Evolutionary conservation across 2,113 vertebrate genomes (phyloP), one percentile per base, ranked within the genome.

Genomic region (Pachyramphus minor): DNA sequence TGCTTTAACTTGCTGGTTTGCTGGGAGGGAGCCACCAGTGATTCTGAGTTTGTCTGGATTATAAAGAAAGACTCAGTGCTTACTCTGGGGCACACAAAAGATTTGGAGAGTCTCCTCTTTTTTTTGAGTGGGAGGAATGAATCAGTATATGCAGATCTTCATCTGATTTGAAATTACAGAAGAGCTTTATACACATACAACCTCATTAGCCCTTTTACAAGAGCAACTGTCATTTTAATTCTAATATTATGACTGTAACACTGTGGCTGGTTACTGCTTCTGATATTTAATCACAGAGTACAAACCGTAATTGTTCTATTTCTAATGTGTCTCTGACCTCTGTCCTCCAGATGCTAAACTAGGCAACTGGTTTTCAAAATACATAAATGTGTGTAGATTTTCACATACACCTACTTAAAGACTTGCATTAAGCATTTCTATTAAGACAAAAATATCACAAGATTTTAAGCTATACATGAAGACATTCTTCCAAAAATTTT

Each of bases 161-260:
- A 87, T 55, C 44, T 0, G 10, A 72, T 44, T 45, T 90, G 84
- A 90, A 94, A 92, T 84, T 90, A 84, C 52, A 78, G 56, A 90
- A 84, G 60, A 90, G 60, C 58, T 92, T 64, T 59, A 88, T 15
- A 64, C 41, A 77, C 80, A 92, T 3, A 25, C 47, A 95, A 93
- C 80, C 90, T 95, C 88, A 92, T 94, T 86, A 96, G 88, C 78
- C 78, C 88, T 90, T 90, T 96, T 86, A 96, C 88, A 96, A 81
- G 92, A 96, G 49, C n/a, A 96, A 84, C 76, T 90, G 92, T 93
- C 96, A 96, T 90, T 86, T 96, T 95, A 90, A 90, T 93, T 95
- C 88, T 53, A 90, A 90, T 94, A 71, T 91, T 94, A 94, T 94
- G 93, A 93, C 88, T 86, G 63, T 56, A 84, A 83, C 1, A 19